These are phyloP conservation scores for Limonius californicus DNA, from an alignment of 1,140 invertebrate species.

Conservation along the genomic window DNA sequence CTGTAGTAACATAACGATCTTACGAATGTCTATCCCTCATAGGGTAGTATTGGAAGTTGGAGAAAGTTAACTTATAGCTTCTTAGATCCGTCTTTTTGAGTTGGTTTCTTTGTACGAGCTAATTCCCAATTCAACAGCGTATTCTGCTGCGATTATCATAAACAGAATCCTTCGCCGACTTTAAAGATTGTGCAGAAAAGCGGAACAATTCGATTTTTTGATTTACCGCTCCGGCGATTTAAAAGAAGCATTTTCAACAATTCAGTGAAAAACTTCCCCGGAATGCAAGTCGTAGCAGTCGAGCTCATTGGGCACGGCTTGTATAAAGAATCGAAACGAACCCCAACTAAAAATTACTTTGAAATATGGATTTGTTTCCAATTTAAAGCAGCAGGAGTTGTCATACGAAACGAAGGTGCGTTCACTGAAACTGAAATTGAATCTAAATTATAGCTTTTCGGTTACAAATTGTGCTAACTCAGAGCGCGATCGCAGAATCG, in stretches of 20 bases:
- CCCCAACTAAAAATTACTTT: not conserved
- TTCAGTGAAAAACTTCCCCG: not conserved
- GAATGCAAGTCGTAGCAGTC: not conserved
- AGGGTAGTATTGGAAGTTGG: not conserved
- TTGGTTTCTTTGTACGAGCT: not conserved
- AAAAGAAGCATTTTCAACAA: not conserved
- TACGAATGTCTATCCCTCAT: not conserved
- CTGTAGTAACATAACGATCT: not conserved
- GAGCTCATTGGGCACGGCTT: not conserved
- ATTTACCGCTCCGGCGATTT: not conserved
- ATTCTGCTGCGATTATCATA: constrained; percentile 9
- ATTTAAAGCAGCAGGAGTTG: not conserved
- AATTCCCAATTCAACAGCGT: not conserved
- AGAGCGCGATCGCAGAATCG: too few relatives aligned
- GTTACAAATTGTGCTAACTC: too few relatives aligned
- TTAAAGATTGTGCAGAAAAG: constrained; percentile 2
- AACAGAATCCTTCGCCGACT: constrained; percentile 4
- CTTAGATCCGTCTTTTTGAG: not conserved
- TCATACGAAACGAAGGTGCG: too few relatives aligned
- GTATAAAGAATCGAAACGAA: not conserved
- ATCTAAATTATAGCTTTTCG: too few relatives aligned
- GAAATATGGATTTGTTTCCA: not conserved
- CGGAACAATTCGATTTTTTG: constrained; percentile 9
- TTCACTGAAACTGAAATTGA: too few relatives aligned
- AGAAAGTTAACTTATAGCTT: not conserved